These are phyloP conservation scores for Vespertilio murinus DNA, from an alignment of 2,797 vertebrate genomes.

Conservation along the genomic window DNA sequence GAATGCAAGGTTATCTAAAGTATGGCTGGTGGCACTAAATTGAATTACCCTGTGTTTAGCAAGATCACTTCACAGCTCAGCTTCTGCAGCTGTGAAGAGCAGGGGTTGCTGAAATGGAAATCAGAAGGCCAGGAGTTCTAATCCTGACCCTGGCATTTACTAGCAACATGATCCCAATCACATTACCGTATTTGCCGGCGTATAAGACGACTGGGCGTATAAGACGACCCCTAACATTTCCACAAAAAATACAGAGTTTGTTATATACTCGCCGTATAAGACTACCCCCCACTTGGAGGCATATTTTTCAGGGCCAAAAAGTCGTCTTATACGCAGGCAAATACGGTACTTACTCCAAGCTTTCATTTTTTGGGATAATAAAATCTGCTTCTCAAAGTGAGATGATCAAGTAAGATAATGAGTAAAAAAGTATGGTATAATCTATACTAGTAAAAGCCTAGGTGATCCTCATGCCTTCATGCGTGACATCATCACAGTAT, in stretches of 20 bases:
- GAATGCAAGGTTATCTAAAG: background rate
- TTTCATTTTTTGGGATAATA: background rate
- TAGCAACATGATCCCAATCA: background rate
- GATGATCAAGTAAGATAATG: background rate
- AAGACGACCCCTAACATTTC: no score
- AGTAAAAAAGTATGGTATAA: background rate
- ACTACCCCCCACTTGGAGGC: no score
- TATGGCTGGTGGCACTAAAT: background rate
- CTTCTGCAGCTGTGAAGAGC: background rate
- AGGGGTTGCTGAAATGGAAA: background rate
- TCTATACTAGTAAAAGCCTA: no score
- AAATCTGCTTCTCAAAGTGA: background rate
- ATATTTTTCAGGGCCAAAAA: no score
- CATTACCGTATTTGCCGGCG: no score
- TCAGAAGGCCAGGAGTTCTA: background rate
- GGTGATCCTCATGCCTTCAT: no score
- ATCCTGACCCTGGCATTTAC: background rate
- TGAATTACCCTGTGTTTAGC: background rate
- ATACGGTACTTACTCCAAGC: background rate
- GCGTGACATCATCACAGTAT: no score
- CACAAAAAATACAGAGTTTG: no score
- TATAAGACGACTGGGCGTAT: no score
- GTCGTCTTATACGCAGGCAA: no score
- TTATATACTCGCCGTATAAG: no score
- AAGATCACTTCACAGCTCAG: background rate